phyloP scores from a whole-genome alignment of 2,888 invertebrate genomes.

The Cenopis cana region DNA sequence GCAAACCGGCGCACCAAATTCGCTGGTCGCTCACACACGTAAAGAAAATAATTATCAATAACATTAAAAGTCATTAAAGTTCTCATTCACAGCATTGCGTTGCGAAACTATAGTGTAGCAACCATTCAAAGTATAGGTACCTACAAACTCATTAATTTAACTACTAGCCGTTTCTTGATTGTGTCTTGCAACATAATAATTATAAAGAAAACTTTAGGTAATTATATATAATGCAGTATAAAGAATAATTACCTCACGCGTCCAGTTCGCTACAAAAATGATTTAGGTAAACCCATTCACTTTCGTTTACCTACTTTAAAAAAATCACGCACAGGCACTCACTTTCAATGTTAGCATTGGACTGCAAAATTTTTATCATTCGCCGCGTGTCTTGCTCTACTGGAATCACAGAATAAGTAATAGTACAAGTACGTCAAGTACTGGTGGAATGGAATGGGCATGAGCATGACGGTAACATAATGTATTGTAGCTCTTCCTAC shows the following conservation, averaged over 20 bases:
- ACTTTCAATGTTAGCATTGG: conserved; percentile 4
- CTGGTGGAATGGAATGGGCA: too few species aligned
- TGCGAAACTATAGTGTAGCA: too few species aligned
- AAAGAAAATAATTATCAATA: too few species aligned
- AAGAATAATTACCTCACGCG: conserved; percentile 15
- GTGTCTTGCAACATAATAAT: neutral
- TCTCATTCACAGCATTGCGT: too few species aligned
- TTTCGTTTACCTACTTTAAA: conserved; percentile 1
- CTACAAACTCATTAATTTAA: neutral
- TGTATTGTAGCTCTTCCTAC: conserved; percentile 1
- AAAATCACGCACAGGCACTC: conserved; percentile 5
- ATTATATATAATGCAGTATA: neutral
- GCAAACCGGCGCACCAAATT: too few species aligned
- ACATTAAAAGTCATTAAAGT: too few species aligned
- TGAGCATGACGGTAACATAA: too few species aligned
- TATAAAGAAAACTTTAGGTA: neutral
- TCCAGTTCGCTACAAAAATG: conserved; percentile 6
- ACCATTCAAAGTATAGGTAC: too few species aligned
- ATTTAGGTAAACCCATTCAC: conserved; percentile 9
- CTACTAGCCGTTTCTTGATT: neutral
- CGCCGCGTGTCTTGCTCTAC: neutral
- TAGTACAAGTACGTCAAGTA: too few species aligned
- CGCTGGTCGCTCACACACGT: too few species aligned
- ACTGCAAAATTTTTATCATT: conserved; percentile 2
- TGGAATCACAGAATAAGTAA: neutral